Percentiles rank a stretch among this genome's conserved stretches.
Conservation (phyloP, 2,888 invertebrate species). For the Didymodactylos carnosus region DNA sequence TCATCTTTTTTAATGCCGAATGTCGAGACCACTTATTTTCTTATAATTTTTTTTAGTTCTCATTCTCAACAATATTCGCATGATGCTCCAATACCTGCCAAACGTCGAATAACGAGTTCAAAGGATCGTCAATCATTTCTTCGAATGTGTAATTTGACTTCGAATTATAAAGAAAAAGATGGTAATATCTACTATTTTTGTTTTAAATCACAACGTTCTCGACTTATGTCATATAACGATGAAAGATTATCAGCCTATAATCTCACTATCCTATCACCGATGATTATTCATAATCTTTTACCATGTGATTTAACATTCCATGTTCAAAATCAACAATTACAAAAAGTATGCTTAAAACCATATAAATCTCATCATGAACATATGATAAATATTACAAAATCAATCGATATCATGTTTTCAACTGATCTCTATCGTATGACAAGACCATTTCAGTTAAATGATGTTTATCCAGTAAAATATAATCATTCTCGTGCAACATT, state of each 20-base stretch:
- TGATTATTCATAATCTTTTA: slow-evolving; percentile 65
- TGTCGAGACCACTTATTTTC: too few relatives aligned
- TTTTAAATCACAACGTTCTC: not conserved
- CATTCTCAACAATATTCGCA: not conserved
- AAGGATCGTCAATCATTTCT: not conserved
- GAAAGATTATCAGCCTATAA: not conserved
- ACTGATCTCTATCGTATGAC: not conserved
- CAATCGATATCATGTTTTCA: not conserved
- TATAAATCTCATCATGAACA: not conserved
- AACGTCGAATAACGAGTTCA: not conserved
- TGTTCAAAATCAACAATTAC: not conserved
- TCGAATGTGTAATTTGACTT: not conserved
- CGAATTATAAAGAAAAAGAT: too few relatives aligned
- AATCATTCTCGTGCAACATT: not conserved
- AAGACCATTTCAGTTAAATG: not conserved
- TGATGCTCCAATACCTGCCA: too few relatives aligned
- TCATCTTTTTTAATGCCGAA: too few relatives aligned
- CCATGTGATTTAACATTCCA: slow-evolving; percentile 41
- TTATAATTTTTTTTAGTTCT: not conserved
- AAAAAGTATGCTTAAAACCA: not conserved
- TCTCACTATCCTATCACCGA: slow-evolving; percentile 49
- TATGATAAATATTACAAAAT: not conserved
- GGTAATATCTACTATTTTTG: not conserved
- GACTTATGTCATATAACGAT: not conserved
- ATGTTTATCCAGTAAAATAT: not conserved